Evolutionary conservation across 1,140 invertebrate species (phyloP).

Genomic region (Liolophura sinensis): DNA sequence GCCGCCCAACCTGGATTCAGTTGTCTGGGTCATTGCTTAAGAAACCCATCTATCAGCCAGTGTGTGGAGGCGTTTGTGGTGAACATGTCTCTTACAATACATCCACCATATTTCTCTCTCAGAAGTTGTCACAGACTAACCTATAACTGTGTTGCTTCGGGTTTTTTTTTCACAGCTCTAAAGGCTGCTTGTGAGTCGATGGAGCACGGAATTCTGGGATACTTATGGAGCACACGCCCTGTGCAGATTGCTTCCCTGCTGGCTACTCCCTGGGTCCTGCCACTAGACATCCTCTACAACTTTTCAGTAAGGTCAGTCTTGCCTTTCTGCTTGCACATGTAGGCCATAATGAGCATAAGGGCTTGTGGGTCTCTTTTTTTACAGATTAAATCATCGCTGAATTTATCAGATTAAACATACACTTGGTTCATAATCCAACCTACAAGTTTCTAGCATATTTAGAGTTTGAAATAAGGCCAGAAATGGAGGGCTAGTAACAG

Average conservation of each 20-base stretch:
- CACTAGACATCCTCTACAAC: constrained; percentile 72
- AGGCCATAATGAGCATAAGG: constrained; percentile 73
- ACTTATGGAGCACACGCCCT: constrained; percentile 81
- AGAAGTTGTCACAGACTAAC: too few relatives aligned
- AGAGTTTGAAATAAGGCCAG: not conserved
- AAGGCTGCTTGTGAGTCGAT: constrained; percentile 90
- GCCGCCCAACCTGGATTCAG: too few relatives aligned
- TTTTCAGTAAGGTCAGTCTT: constrained; percentile 44
- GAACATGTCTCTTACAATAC: too few relatives aligned
- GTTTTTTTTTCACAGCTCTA: constrained; percentile 72
- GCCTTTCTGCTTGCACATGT: not conserved
- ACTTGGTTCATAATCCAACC: not conserved
- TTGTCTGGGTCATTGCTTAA: too few relatives aligned
- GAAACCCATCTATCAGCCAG: too few relatives aligned
- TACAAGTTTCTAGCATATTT: not conserved
- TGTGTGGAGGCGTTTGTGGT: too few relatives aligned
- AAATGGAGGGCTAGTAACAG: too few relatives aligned
- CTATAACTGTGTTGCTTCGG: too few relatives aligned
- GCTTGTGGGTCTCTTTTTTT: constrained; percentile 2
- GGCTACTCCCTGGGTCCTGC: constrained; percentile 80
- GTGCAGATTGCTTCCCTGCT: constrained; percentile 79
- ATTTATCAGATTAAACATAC: not conserved
- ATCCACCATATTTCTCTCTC: too few relatives aligned
- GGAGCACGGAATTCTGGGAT: constrained; percentile 87
- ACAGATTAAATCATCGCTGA: not conserved